phyloP scores from a whole-genome alignment of 2,888 invertebrate species.

The Notodonta dromedarius region DNA sequence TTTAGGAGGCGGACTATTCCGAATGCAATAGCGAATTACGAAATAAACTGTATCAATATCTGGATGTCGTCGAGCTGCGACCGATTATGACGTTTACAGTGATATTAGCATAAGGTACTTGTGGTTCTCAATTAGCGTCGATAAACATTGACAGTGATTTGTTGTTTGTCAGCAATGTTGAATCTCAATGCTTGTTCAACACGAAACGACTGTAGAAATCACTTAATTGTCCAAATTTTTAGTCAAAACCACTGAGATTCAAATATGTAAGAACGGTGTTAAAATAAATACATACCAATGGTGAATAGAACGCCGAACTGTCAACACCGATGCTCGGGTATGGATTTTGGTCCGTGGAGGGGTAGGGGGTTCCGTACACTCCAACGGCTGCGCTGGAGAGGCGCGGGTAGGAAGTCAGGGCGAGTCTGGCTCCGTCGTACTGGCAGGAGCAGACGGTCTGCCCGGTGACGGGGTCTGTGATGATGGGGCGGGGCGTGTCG shows the following conservation, averaged over 20 bases:
- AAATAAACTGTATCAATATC: constrained; percentile 50
- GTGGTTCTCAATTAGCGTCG: constrained; percentile 31
- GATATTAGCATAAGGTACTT: constrained; percentile 18
- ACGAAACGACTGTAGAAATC: constrained; percentile 15
- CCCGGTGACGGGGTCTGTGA: constrained; percentile 96
- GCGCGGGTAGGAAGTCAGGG: constrained; percentile 91
- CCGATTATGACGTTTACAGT: constrained; percentile 15
- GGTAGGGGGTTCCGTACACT: constrained; percentile 94
- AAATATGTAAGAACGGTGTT: neutral
- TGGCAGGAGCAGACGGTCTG: constrained; percentile 97
- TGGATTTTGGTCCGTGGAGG: constrained; percentile 95
- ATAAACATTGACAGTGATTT: constrained; percentile 33
- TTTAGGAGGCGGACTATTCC: constrained; percentile 43
- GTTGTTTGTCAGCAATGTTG: constrained; percentile 27
- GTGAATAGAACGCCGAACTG: constrained; percentile 97
- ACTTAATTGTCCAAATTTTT: neutral
- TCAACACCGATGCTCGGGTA: constrained; percentile 97
- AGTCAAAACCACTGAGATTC: neutral
- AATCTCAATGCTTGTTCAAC: constrained; percentile 18
- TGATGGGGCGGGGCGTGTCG: constrained; percentile 95
- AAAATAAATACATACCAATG: constrained; percentile 90
- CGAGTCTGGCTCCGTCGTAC: constrained; percentile 94
- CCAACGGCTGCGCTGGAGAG: constrained; percentile 90
- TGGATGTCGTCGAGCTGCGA: constrained; percentile 8
- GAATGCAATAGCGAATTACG: constrained; percentile 28